Percentiles rank a stretch among this genome's conserved stretches.
Evolutionary conservation across 1,140 invertebrate species (phyloP).

Genomic region (Drosophila burlai): DNA sequence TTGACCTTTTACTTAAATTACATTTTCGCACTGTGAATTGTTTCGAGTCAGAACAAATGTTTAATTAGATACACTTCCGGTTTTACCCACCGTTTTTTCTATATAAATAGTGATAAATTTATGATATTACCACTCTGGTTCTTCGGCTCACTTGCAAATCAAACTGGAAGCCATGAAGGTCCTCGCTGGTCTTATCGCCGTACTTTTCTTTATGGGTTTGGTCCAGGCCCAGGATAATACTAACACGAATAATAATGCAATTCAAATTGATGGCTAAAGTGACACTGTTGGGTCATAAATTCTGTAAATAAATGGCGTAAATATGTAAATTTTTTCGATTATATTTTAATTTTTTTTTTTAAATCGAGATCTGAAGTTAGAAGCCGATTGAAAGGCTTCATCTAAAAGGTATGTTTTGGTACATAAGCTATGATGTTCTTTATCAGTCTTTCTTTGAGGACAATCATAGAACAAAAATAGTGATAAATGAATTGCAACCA

Average conservation of each 20-base stretch:
- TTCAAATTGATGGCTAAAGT: not conserved
- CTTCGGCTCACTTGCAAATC: not conserved
- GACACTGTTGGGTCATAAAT: too few relatives aligned
- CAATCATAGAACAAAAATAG: too few relatives aligned
- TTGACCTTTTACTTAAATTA: not conserved
- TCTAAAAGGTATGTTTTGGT: too few relatives aligned
- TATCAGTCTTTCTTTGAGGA: too few relatives aligned
- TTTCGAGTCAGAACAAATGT: not conserved
- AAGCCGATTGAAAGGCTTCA: too few relatives aligned
- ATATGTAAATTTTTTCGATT: too few relatives aligned
- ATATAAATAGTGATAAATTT: not conserved
- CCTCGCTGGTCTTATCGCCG: not conserved
- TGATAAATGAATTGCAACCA: not conserved
- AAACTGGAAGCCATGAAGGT: conserved; percentile 12
- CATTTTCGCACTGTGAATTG: not conserved
- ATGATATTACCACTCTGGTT: not conserved
- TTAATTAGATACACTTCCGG: not conserved
- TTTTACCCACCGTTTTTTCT: not conserved
- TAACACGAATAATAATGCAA: conserved; percentile 1
- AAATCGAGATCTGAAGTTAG: too few relatives aligned
- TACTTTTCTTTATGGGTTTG: not conserved
- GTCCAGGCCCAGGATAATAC: not conserved
- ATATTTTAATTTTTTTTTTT: too few relatives aligned
- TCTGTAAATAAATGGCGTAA: too few relatives aligned
- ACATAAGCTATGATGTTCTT: too few relatives aligned